Conservation (phyloP, 2,797 vertebrate species). For the Enoplosus armatus region DNA sequence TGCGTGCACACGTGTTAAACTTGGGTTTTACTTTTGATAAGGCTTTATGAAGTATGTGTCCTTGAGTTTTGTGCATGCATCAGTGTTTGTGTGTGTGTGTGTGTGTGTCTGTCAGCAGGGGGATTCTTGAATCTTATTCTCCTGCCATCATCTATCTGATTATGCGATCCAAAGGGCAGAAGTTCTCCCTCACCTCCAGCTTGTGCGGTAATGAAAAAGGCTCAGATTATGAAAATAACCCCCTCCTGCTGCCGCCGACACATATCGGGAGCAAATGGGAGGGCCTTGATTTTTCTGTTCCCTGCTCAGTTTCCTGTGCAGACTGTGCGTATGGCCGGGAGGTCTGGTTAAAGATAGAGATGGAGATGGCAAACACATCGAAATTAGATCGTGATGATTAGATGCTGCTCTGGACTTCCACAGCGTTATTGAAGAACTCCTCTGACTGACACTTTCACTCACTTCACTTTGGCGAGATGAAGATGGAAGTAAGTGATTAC, state of each 20-base stretch:
- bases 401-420: constrained; percentile 47
- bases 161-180: constrained; percentile 55
- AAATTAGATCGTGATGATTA: constrained; percentile 71
- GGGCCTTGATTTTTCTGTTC: constrained; percentile 51
- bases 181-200: constrained; percentile 49
- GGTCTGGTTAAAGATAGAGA: constrained; percentile 70
- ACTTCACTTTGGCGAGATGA: constrained; percentile 43
- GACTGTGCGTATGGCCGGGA: constrained; percentile 34
- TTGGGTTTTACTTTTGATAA: constrained; percentile 20
- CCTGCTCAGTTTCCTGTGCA: constrained; percentile 29
- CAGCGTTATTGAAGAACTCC: constrained; percentile 63
- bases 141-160: constrained; percentile 44
- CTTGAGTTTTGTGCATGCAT: constrained; percentile 14
- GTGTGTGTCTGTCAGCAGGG: constrained; percentile 22
- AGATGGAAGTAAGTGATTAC: constrained; percentile 52
- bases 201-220: constrained; percentile 60
- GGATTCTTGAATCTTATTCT: constrained; percentile 41
- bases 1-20: not conserved
- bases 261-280: constrained; percentile 38
- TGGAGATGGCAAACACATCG: constrained; percentile 57
- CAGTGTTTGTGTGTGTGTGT: constrained; percentile 10
- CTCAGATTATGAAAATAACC: constrained; percentile 68
- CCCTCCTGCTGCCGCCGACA: constrained; percentile 25
- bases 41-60: constrained; percentile 30
- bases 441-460: constrained; percentile 62